A percentile compares a stretch with the other conserved stretches of the same genome.
phyloP scores from a whole-genome alignment of 2,113 vertebrate species.

The Eublepharis macularius region DNA sequence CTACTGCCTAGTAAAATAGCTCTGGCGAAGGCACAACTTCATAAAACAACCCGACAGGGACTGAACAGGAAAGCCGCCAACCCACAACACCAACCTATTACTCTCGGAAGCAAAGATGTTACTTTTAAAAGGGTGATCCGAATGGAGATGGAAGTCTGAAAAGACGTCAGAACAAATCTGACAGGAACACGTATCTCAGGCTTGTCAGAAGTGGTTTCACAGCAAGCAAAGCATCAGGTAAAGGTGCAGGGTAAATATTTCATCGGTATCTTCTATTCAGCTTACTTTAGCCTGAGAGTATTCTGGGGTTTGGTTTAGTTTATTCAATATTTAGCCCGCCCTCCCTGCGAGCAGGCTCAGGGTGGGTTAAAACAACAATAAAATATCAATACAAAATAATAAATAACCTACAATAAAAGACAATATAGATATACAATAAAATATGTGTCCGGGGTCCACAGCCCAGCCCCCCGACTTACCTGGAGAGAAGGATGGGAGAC shows the following conservation, averaged over 20 bases:
- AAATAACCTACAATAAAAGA: no score
- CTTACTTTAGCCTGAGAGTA: no score
- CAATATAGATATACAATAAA: no score
- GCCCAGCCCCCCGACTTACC: no score
- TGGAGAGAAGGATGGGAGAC: no score
- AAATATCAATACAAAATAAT: no score
- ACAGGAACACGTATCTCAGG: neutral
- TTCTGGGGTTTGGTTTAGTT: no score
- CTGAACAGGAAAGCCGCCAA: rapidly evolving
- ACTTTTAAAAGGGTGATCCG: neutral
- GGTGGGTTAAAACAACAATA: no score
- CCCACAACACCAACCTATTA: neutral
- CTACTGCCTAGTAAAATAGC: neutral
- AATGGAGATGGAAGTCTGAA: neutral
- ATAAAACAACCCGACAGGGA: neutral
- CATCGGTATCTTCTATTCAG: neutral
- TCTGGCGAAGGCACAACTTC: neutral
- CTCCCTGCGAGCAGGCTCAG: no score
- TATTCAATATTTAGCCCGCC: no score
- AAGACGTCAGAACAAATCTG: rapidly evolving
- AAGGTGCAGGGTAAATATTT: neutral
- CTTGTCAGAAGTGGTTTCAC: rapidly evolving
- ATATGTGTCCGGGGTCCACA: no score
- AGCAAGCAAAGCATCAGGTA: neutral
- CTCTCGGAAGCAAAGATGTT: neutral